Evolutionary conservation across 1,140 invertebrate species (phyloP).

Genomic region (Temnothorax curvispinosus): DNA sequence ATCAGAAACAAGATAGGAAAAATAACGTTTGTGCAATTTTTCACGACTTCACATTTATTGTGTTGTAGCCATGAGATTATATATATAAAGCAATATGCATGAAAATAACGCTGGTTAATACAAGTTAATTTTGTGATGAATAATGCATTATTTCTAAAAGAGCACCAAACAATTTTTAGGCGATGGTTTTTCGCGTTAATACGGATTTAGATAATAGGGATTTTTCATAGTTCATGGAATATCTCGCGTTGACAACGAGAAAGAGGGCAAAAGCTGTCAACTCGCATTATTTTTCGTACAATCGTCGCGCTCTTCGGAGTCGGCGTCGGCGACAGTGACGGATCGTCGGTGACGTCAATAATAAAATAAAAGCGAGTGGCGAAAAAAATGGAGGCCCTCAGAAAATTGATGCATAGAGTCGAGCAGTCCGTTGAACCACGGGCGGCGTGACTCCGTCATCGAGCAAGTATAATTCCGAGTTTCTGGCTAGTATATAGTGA

Average conservation of each 20-base stretch:
- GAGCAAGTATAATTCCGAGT: constrained; percentile 35
- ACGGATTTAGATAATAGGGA: constrained; percentile 3
- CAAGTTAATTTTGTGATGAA: neutral
- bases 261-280: constrained; percentile 6
- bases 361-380: constrained; percentile 67
- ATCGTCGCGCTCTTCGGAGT: constrained; percentile 51
- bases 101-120: neutral
- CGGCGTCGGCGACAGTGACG: constrained; percentile 61
- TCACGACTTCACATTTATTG: neutral
- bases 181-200: neutral
- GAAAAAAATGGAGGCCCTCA: constrained; percentile 44
- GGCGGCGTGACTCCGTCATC: constrained; percentile 31
- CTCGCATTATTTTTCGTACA: constrained; percentile 49
- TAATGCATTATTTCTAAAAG: neutral
- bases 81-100: neutral
- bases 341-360: constrained; percentile 55
- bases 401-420: constrained; percentile 57
- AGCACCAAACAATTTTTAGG: neutral
- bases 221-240: constrained; percentile 21
- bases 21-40: neutral
- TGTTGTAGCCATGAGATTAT: neutral
- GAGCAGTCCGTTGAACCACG: constrained; percentile 27
- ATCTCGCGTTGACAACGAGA: neutral
- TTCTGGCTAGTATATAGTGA: neutral
- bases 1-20: neutral